Conservation (phyloP, 2,888 invertebrate species). For the Ornithoptera priamus region DNA sequence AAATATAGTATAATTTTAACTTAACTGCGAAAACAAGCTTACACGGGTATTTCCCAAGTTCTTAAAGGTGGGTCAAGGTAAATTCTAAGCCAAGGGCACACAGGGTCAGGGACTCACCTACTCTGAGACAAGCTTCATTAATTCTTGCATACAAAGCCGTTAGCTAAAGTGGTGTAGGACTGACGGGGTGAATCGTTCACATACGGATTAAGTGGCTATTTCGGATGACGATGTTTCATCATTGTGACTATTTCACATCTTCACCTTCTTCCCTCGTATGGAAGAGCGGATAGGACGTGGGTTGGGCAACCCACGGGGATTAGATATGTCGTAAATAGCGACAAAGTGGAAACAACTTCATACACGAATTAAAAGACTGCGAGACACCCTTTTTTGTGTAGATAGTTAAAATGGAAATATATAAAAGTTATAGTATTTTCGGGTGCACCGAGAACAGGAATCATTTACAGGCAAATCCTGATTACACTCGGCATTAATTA, state of each 20-base stretch:
- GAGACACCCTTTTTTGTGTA: too few species aligned
- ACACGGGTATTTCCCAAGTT: background rate
- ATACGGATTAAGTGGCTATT: background rate
- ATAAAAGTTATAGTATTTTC: too few species aligned
- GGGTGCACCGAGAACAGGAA: background rate
- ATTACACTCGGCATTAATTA: slow-evolving; percentile 12
- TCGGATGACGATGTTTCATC: background rate
- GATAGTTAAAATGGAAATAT: too few species aligned
- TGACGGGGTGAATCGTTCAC: slow-evolving; percentile 5
- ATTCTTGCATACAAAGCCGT: slow-evolving; percentile 21
- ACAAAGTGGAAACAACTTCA: too few species aligned
- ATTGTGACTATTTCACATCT: background rate
- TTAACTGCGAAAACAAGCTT: background rate
- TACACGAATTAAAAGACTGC: too few species aligned
- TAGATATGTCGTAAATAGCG: too few species aligned
- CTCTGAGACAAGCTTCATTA: slow-evolving; percentile 19
- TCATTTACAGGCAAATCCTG: slow-evolving; percentile 2
- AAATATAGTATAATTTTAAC: too few species aligned
- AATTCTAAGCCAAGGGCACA: slow-evolving; percentile 9
- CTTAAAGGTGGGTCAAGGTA: background rate
- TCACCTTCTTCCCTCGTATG: too few species aligned
- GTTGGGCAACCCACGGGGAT: too few species aligned
- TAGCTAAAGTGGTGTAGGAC: slow-evolving; percentile 1
- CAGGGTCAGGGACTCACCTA: slow-evolving; percentile 7
- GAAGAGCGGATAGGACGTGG: too few species aligned